phyloP scores from a whole-genome alignment of 2,113 vertebrate species.

The Eulemur rufifrons region DNA sequence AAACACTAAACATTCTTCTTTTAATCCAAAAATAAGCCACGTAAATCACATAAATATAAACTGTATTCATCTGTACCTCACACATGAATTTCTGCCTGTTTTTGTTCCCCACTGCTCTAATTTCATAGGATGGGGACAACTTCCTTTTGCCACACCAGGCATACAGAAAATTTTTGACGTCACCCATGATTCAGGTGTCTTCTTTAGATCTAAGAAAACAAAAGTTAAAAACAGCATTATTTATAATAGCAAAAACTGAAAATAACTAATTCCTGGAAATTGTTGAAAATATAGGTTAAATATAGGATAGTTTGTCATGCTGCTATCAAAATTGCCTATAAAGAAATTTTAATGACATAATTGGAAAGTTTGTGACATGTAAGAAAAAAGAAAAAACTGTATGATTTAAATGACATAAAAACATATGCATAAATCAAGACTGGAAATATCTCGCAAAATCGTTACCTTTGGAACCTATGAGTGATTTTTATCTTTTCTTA shows the following conservation, averaged over 20 bases:
- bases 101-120: conserved; percentile 93
- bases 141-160: conserved; percentile 97
- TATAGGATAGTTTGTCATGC: neutral
- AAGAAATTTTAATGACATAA: conserved; percentile 15
- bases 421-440: neutral
- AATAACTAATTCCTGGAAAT: neutral
- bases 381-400: neutral
- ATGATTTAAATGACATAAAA: neutral
- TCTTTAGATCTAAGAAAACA: conserved; percentile 68
- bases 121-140: conserved; percentile 92
- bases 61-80: conserved; percentile 86
- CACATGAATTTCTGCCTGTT: conserved; percentile 95
- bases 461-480: neutral
- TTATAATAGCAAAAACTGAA: neutral
- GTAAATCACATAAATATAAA: neutral
- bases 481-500: neutral
- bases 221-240: conserved; percentile 39
- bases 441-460: neutral
- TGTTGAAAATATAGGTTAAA: neutral
- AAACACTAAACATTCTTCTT: neutral
- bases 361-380: neutral
- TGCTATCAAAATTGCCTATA: neutral
- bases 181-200: conserved; percentile 88
- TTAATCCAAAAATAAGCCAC: neutral
- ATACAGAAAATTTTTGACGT: conserved; percentile 96